A percentile compares a stretch with the other conserved stretches of the same genome.
phyloP scores from a whole-genome alignment of 2,113 vertebrate genomes.

The Mormyrus lacerda region DNA sequence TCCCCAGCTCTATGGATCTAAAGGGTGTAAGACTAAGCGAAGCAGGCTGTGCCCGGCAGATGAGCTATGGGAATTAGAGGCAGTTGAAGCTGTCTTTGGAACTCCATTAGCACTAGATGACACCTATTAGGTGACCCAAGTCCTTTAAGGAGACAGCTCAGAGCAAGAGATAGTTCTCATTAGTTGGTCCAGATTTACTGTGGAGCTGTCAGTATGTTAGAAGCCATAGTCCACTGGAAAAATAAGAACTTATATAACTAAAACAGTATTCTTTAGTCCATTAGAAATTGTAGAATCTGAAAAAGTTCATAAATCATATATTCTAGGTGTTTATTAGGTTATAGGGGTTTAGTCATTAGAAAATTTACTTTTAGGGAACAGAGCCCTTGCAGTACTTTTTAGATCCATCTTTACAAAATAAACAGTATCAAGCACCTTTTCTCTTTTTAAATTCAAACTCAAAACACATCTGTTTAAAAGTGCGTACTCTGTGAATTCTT shows the following conservation, averaged over 20 bases:
- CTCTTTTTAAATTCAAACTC: too few species aligned
- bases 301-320: slow-evolving; percentile 1
- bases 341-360: too few species aligned
- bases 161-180: slow-evolving; percentile 11
- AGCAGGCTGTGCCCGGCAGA: slow-evolving; percentile 5
- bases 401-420: background rate
- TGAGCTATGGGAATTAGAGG: slow-evolving; percentile 12
- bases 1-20: slow-evolving; percentile 4
- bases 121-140: slow-evolving; percentile 18
- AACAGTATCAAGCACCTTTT: background rate
- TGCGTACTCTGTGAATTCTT: too few species aligned
- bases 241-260: slow-evolving; percentile 2
- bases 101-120: slow-evolving; percentile 14
- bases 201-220: background rate
- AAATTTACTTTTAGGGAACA: background rate
- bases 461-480: too few species aligned
- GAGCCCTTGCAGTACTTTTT: background rate
- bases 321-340: too few species aligned
- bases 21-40: background rate
- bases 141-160: slow-evolving; percentile 12
- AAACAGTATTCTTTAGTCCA: slow-evolving; percentile 1
- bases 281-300: background rate
- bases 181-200: slow-evolving; percentile 10
- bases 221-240: background rate
- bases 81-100: slow-evolving; percentile 16